Conservation (phyloP, 2,797 vertebrate species). For the Labeo calbasu region DNA sequence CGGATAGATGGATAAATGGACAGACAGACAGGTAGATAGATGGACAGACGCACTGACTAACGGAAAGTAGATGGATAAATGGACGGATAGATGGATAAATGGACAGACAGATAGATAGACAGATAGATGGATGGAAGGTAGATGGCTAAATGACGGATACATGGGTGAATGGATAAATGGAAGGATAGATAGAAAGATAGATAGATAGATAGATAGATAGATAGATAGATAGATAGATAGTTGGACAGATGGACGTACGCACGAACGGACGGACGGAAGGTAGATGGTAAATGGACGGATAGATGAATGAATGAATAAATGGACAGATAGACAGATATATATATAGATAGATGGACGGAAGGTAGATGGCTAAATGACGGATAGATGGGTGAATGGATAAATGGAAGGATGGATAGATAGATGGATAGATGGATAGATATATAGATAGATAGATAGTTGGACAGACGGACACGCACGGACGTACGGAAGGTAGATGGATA, state of each 20-base stretch:
- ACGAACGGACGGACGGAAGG: too few species aligned
- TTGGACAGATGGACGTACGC: too few species aligned
- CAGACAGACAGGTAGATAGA: neutral
- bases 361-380: neutral
- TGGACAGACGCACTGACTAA: neutral
- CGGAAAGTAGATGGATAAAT: too few species aligned
- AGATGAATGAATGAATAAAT: neutral
- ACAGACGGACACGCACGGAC: neutral
- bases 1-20: neutral
- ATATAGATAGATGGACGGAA: neutral
- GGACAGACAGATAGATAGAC: fast-evolving
- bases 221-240: neutral
- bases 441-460: neutral
- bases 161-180: neutral
- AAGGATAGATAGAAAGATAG: neutral
- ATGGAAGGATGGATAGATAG: neutral
- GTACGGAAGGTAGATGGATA: too few species aligned
- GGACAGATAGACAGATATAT: neutral
- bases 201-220: neutral
- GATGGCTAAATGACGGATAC: neutral
- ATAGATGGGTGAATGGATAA: neutral
- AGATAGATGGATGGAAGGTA: too few species aligned
- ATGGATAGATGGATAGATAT: neutral
- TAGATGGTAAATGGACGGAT: too few species aligned
- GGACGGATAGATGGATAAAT: too few species aligned